phyloP scores from a whole-genome alignment of 2,113 vertebrate species.

The Anarhynchus alexandrinus region DNA sequence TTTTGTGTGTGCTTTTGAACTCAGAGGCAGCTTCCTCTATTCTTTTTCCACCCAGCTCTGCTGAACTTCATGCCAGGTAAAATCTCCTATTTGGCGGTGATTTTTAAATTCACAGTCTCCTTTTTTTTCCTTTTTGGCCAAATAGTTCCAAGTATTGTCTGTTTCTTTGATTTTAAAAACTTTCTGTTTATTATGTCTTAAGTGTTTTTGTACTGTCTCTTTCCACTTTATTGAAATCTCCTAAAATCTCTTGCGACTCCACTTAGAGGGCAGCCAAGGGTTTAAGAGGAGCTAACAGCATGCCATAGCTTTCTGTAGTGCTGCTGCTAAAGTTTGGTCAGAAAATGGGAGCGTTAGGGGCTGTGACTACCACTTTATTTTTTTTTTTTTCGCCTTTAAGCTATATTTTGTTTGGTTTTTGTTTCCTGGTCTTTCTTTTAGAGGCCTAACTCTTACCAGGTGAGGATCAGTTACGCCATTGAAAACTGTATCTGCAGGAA shows the following conservation, averaged over 20 bases:
- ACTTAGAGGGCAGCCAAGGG: neutral
- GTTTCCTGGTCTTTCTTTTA: neutral
- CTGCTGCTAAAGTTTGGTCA: neutral
- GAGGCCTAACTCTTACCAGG: neutral
- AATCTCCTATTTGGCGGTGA: neutral
- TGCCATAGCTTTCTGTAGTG: neutral
- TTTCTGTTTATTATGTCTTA: neutral
- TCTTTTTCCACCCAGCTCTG: neutral
- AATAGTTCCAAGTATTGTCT: neutral
- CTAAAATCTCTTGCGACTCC: neutral
- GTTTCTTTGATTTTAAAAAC: neutral
- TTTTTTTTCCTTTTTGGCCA: neutral
- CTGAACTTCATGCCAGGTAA: neutral
- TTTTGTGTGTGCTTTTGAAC: neutral
- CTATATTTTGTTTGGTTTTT: neutral
- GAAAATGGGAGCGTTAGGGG: neutral
- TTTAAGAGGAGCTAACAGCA: neutral
- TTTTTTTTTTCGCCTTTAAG: neutral
- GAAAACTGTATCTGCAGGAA: fast-evolving
- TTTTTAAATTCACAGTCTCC: neutral
- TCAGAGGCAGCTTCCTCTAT: neutral
- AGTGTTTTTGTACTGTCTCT: neutral
- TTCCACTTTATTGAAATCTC: neutral
- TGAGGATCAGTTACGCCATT: neutral
- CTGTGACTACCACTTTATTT: neutral